Percentiles rank a stretch among this genome's conserved stretches.
phyloP scores from a whole-genome alignment of 2,888 invertebrate species.

The Marronus borbonicus region DNA sequence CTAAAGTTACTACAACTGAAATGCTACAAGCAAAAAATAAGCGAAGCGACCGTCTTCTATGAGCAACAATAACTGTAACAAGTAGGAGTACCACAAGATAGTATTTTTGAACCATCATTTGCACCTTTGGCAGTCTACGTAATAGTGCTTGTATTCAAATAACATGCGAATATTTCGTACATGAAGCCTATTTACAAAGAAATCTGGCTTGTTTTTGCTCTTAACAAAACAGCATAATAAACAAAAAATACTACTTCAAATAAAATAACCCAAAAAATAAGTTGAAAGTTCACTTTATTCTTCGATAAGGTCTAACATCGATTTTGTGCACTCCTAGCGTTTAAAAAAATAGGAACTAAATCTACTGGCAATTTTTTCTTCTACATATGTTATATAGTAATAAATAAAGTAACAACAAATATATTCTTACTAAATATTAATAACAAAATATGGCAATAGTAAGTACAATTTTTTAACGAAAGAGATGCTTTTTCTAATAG shows the following conservation, averaged over 20 bases:
- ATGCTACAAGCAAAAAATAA: no score
- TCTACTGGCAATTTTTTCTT: constrained; percentile 43
- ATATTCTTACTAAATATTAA: not conserved
- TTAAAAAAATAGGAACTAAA: constrained; percentile 49
- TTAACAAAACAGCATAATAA: not conserved
- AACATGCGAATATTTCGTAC: no score
- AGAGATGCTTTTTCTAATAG: not conserved
- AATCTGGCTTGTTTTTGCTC: not conserved
- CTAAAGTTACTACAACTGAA: not conserved
- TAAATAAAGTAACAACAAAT: constrained; percentile 3
- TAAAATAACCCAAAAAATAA: constrained; percentile 19
- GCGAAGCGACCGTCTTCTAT: no score
- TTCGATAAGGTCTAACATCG: constrained; percentile 1
- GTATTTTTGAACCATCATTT: no score
- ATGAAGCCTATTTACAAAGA: no score
- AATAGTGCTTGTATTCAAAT: no score
- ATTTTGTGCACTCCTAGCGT: not conserved
- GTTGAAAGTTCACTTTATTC: constrained; percentile 6
- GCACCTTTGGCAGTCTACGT: no score
- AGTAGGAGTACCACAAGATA: no score
- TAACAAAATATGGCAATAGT: constrained; percentile 26
- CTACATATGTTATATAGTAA: not conserved
- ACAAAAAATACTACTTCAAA: not conserved
- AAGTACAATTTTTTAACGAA: not conserved
- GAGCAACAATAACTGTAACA: no score